phyloP scores from a whole-genome alignment of 2,888 invertebrate genomes.

The Diabrotica balteata region DNA sequence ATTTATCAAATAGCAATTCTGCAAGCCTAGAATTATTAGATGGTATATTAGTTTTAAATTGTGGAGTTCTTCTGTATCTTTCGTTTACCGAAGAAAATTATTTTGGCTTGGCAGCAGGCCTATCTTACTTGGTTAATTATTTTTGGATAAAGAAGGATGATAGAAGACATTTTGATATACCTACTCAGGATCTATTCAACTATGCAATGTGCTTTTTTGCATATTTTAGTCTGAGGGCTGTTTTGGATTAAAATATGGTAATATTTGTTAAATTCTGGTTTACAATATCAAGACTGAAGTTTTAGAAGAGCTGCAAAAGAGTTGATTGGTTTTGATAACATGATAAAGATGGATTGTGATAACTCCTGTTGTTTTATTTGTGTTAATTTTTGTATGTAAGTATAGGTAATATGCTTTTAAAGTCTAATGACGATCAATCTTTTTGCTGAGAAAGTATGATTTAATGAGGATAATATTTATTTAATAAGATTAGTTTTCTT shows the following conservation, averaged over 20 bases:
- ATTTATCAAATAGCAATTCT: conserved; percentile 40
- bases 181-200: conserved; percentile 56
- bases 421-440: no score
- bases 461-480: no score
- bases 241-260: conserved; percentile 32
- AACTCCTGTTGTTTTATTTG: no score
- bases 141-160: conserved; percentile 49
- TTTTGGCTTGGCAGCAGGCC: conserved; percentile 48
- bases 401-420: no score
- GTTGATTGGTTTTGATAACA: no score
- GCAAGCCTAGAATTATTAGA: conserved; percentile 47
- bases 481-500: no score
- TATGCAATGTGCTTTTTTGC: conserved; percentile 57
- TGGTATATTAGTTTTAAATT: conserved; percentile 30
- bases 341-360: no score
- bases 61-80: conserved; percentile 47
- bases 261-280: conserved; percentile 1
- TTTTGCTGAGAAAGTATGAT: no score
- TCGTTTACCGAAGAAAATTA: conserved; percentile 52
- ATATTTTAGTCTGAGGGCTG: conserved; percentile 52
- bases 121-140: conserved; percentile 53
- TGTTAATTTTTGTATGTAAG: no score
- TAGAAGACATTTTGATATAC: conserved; percentile 50
- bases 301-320: no score
- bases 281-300: no score